Percentiles rank a stretch among this genome's conserved stretches.
phyloP scores from a whole-genome alignment of 1,140 invertebrate species.

The Caenorhabditis briggsae region DNA sequence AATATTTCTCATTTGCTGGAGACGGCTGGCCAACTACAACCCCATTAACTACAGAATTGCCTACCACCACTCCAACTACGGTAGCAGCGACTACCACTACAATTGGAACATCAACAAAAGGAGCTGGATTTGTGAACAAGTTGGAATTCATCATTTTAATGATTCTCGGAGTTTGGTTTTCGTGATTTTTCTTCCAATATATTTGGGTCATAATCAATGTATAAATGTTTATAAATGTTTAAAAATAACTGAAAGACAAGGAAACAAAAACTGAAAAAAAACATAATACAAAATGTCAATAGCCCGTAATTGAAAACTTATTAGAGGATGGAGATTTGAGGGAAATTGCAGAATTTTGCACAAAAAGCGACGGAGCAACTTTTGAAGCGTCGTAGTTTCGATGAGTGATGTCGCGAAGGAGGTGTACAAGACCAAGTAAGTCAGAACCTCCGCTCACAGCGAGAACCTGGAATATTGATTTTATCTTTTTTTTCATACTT shows the following conservation, averaged over 20 bases:
- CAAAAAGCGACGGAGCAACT: constrained; percentile 20
- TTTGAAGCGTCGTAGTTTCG: constrained; percentile 49
- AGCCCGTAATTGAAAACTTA: constrained; percentile 51
- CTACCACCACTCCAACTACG: background rate
- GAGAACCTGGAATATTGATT: background rate
- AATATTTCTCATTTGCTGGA: background rate
- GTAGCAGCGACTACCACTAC: background rate
- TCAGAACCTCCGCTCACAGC: constrained; percentile 29
- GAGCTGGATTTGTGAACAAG: background rate
- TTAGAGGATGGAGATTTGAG: constrained; percentile 26
- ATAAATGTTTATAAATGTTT: too few species aligned
- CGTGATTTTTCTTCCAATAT: too few species aligned
- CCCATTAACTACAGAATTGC: too few species aligned
- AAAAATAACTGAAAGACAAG: too few species aligned
- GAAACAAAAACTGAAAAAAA: background rate
- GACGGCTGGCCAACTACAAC: background rate
- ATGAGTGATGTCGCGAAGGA: constrained; percentile 19
- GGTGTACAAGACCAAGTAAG: constrained; percentile 18
- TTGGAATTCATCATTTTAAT: background rate
- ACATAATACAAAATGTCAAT: constrained; percentile 30
- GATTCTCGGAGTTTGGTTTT: background rate
- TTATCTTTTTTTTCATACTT: background rate
- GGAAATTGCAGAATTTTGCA: constrained; percentile 25
- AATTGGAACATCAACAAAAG: background rate
- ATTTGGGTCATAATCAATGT: too few species aligned